These are phyloP conservation scores for Pantala flavescens DNA, from an alignment of 1,140 invertebrate species.

Conservation along the genomic window DNA sequence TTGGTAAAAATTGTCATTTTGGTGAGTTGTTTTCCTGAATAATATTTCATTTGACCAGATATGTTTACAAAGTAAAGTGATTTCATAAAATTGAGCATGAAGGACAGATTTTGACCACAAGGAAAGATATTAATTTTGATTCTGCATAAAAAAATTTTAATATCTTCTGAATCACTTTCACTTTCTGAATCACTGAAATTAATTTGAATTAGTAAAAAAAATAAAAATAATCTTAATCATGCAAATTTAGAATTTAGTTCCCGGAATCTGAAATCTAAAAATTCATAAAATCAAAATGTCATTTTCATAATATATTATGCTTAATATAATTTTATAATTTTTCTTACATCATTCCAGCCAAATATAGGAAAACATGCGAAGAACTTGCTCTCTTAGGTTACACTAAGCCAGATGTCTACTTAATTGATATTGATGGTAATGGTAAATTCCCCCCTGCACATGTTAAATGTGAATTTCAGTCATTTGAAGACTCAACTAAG, in stretches of 20 bases:
- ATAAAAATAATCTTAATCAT: too few species aligned
- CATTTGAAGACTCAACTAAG: constrained; percentile 71
- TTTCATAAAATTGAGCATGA: too few species aligned
- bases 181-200: too few species aligned
- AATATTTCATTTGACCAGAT: constrained; percentile 15
- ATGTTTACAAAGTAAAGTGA: too few species aligned
- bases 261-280: too few species aligned
- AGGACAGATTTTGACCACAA: too few species aligned
- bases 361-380: constrained; percentile 82
- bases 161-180: background rate
- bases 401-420: constrained; percentile 76
- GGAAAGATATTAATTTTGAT: too few species aligned
- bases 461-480: constrained; percentile 83
- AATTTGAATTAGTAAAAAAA: too few species aligned
- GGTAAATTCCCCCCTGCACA: constrained; percentile 80
- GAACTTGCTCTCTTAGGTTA: constrained; percentile 75
- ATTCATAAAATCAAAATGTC: too few species aligned
- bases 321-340: too few species aligned
- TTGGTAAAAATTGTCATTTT: constrained; percentile 89
- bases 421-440: constrained; percentile 85
- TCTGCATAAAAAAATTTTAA: background rate
- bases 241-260: too few species aligned
- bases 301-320: too few species aligned
- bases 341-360: constrained; percentile 40
- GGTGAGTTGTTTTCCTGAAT: constrained; percentile 38